Evolutionary conservation across 2,888 invertebrate genomes (phyloP).

Genomic region (Limnephilus rhombicus): DNA sequence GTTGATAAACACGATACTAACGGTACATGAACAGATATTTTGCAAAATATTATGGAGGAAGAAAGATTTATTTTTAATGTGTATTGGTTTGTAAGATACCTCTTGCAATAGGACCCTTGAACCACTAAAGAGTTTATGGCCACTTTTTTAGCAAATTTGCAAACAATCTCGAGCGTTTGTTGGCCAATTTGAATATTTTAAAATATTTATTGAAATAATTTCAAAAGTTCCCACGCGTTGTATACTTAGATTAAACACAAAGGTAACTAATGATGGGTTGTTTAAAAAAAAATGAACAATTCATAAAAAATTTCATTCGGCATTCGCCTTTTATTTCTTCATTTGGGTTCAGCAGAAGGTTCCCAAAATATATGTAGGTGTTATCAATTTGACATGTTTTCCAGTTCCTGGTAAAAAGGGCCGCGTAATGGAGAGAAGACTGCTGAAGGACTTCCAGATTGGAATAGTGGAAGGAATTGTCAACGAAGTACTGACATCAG

Average conservation of each 20-base stretch:
- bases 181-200: too few relatives aligned
- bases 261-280: too few relatives aligned
- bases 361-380: background rate
- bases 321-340: too few relatives aligned
- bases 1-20: slow-evolving; percentile 83
- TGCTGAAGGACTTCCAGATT: slow-evolving; percentile 94
- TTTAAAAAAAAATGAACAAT: too few relatives aligned
- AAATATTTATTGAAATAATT: too few relatives aligned
- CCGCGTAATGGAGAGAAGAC: slow-evolving; percentile 90
- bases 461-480: slow-evolving; percentile 91
- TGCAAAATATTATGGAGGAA: background rate
- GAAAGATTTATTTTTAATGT: slow-evolving; percentile 30
- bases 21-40: slow-evolving; percentile 71
- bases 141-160: too few relatives aligned
- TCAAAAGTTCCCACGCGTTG: too few relatives aligned
- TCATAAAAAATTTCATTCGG: too few relatives aligned
- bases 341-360: background rate
- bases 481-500: slow-evolving; percentile 83
- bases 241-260: too few relatives aligned
- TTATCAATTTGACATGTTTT: background rate
- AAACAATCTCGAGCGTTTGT: too few relatives aligned
- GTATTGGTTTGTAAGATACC: background rate
- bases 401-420: slow-evolving; percentile 89
- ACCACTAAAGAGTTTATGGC: too few relatives aligned
- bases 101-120: too few relatives aligned